Base-by-base conservation (phyloP, 2,888 invertebrate species). In the Lasioglossum oenotherae region DNA sequence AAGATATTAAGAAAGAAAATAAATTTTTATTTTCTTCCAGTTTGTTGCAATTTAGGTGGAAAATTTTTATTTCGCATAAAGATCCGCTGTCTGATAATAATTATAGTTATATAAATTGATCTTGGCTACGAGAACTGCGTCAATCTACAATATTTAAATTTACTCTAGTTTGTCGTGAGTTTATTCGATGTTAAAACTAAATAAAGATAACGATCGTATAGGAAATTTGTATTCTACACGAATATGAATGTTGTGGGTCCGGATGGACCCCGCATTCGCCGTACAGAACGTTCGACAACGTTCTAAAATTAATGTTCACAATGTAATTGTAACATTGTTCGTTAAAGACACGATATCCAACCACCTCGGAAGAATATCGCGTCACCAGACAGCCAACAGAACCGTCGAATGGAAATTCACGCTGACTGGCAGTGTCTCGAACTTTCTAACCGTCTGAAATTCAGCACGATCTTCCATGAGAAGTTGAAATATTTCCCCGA, bases 401-500 rank as follows among this genome's bases (percentile, higher is more conserved):
- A 49, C 31, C 46, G 73, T 49, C 35, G 60, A 83, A 67, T 77
- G 46, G 49, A 84, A 83, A 64, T 41, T 31, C 57, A 12, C n/a
- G 72, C 23, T 46, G 44, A 12, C 38, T 69, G 41, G 38, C 23
- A 27, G n/a, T 23, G 53, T 67, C 57, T 64, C 74, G 71, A 75
- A 71, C 57, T 81, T 23, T 46, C 6, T 72, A 41, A 71, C 31
- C 72, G 41, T 41, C 41, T 19, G 53, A 74, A 78, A 74, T 84
- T 69, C 72, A 38, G 53, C 73, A 49, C 53, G 73, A 74, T 74
- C 78, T 57, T 49, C 57, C 77, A 74, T 83, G 57, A 46, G 57
- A 74, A 78, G 69, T 84, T 69, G 44, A 69, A 73, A 78, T 74
- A 74, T 72, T 57, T 76, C 60, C 16, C 69, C 23, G 69, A 69